Conservation (phyloP, 2,888 invertebrate genomes). For the Tachystola acroxantha region DNA sequence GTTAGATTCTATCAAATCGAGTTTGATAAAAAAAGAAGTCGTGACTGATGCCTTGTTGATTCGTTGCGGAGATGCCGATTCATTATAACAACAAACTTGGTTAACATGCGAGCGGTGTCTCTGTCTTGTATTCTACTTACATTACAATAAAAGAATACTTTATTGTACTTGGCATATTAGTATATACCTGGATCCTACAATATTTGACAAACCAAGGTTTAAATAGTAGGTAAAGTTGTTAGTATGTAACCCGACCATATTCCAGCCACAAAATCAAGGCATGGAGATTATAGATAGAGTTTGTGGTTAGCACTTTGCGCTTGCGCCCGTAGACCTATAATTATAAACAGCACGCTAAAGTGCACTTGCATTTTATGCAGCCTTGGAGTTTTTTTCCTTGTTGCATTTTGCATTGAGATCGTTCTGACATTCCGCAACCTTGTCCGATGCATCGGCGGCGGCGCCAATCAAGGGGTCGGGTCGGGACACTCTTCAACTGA, state of each 20-base stretch:
- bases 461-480: slow-evolving; percentile 57
- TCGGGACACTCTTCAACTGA: slow-evolving; percentile 46
- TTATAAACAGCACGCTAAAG: slow-evolving; percentile 9
- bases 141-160: not conserved
- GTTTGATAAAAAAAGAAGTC: not conserved
- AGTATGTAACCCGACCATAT: not conserved
- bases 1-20: not conserved
- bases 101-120: not conserved
- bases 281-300: slow-evolving; percentile 5
- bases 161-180: too few relatives aligned
- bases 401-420: slow-evolving; percentile 18
- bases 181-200: too few relatives aligned
- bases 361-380: slow-evolving; percentile 9
- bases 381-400: slow-evolving; percentile 17
- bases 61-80: not conserved
- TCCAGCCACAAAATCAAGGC: slow-evolving; percentile 2
- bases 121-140: not conserved
- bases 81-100: not conserved
- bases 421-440: slow-evolving; percentile 30
- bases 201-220: too few relatives aligned
- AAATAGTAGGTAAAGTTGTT: not conserved
- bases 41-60: not conserved
- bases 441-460: slow-evolving; percentile 37
- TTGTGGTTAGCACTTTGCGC: slow-evolving; percentile 3
- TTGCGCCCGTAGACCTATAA: slow-evolving; percentile 4